Evolutionary conservation across 2,888 invertebrate species (phyloP).

Genomic region (Idaea biselata): DNA sequence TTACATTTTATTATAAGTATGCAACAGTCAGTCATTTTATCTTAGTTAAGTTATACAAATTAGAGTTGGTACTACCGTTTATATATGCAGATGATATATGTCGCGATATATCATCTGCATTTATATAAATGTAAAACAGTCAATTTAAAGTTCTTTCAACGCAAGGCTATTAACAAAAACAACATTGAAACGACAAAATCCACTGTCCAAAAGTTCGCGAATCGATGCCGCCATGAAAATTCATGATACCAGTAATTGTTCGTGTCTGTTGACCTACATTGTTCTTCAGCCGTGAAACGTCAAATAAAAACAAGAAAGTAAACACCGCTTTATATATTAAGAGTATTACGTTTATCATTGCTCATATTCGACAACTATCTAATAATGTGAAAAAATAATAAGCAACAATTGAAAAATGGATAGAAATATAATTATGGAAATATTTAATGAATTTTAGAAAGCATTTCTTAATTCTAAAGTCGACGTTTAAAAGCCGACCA

Average conservation of each 20-base stretch:
- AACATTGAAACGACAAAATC: slow-evolving; percentile 17
- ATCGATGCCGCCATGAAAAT: slow-evolving; percentile 30
- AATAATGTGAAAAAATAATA: not conserved
- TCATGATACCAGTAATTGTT: slow-evolving; percentile 37
- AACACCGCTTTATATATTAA: slow-evolving; percentile 37
- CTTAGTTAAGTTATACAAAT: too few species aligned
- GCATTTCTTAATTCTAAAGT: too few species aligned
- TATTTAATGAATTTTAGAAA: too few species aligned
- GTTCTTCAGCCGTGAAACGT: slow-evolving; percentile 40
- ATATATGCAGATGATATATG: too few species aligned
- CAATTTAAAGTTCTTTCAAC: slow-evolving; percentile 9
- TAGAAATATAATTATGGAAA: too few species aligned
- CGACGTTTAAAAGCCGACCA: too few species aligned
- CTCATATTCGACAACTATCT: not conserved
- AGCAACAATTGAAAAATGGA: too few species aligned
- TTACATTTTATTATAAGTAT: too few species aligned
- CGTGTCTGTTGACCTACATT: slow-evolving; percentile 45
- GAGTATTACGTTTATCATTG: slow-evolving; percentile 28
- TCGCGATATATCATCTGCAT: too few species aligned
- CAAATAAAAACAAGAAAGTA: slow-evolving; percentile 34
- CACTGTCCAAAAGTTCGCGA: slow-evolving; percentile 21
- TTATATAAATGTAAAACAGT: slow-evolving; percentile 11
- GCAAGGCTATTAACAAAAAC: not conserved
- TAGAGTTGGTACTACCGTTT: too few species aligned
- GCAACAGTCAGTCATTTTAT: too few species aligned